Conservation (phyloP, 2,113 vertebrate genomes). For the Odontophorus gujanensis region DNA sequence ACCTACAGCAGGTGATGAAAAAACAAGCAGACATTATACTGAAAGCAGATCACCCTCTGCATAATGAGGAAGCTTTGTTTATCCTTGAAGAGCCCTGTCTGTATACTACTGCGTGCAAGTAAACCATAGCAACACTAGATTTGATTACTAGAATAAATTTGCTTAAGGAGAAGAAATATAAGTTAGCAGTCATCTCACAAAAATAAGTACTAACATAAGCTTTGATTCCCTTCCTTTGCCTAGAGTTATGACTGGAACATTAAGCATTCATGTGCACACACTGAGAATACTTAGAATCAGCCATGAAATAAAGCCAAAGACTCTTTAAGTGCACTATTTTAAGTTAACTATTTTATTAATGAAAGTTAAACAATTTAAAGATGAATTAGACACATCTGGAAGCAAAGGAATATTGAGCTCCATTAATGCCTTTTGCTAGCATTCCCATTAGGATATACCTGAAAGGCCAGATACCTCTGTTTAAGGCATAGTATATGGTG, state of each 20-base stretch:
- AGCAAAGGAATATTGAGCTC: slow-evolving; percentile 1
- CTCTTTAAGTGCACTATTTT: background rate
- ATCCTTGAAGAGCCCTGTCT: background rate
- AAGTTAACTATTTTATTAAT: background rate
- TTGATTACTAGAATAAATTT: background rate
- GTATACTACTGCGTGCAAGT: background rate
- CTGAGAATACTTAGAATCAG: background rate
- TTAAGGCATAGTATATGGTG: background rate
- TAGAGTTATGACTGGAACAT: background rate
- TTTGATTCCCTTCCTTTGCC: background rate
- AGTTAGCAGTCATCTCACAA: background rate
- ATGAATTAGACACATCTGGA: background rate
- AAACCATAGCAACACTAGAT: background rate
- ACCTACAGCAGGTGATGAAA: slow-evolving; percentile 76
- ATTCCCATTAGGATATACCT: background rate
- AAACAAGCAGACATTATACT: background rate
- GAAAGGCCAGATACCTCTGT: background rate
- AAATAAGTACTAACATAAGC: background rate
- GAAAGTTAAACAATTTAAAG: slow-evolving; percentile 16
- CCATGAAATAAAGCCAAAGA: slow-evolving; percentile 12
- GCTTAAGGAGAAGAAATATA: background rate
- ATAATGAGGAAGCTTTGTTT: background rate
- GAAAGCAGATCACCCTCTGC: background rate
- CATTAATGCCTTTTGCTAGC: background rate
- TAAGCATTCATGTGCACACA: background rate